Evolutionary conservation across 2,888 invertebrate species (phyloP).

Genomic region (Platycheirus rosarum): DNA sequence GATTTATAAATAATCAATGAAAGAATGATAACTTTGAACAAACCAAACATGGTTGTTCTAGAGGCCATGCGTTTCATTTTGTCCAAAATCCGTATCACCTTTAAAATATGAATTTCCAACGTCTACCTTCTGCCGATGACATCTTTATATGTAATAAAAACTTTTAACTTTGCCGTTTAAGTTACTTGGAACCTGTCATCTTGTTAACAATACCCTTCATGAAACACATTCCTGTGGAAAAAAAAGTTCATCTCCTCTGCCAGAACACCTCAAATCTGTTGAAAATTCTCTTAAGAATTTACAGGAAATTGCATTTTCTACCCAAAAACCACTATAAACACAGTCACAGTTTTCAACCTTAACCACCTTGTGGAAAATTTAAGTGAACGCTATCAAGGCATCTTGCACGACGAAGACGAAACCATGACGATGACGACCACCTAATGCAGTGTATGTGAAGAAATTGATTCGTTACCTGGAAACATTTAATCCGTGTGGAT

Average conservation of each 20-base stretch:
- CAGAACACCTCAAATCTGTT: conserved; percentile 10
- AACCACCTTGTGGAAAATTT: conserved; percentile 15
- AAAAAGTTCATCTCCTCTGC: too few species aligned
- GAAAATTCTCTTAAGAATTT: conserved; percentile 18
- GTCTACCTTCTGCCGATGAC: too few species aligned
- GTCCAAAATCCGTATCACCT: too few species aligned
- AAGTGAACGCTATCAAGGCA: conserved; percentile 18
- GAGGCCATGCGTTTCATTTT: too few species aligned
- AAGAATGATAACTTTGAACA: too few species aligned
- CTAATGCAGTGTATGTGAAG: conserved; percentile 1
- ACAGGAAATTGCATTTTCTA: conserved; percentile 31
- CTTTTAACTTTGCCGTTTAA: too few species aligned
- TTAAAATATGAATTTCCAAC: too few species aligned
- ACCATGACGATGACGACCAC: neutral
- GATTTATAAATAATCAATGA: too few species aligned
- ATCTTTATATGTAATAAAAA: too few species aligned
- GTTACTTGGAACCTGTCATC: too few species aligned
- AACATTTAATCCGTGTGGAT: conserved; percentile 61
- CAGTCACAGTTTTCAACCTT: neutral
- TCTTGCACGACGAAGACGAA: conserved; percentile 16
- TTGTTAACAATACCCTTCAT: too few species aligned
- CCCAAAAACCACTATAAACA: neutral
- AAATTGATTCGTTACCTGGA: conserved; percentile 64
- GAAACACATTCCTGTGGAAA: neutral
- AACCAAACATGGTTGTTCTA: too few species aligned